Percentiles rank a stretch among this genome's conserved stretches.
These are phyloP conservation scores for Emys orbicularis DNA, from an alignment of 2,797 vertebrate genomes.

Conservation along the genomic window DNA sequence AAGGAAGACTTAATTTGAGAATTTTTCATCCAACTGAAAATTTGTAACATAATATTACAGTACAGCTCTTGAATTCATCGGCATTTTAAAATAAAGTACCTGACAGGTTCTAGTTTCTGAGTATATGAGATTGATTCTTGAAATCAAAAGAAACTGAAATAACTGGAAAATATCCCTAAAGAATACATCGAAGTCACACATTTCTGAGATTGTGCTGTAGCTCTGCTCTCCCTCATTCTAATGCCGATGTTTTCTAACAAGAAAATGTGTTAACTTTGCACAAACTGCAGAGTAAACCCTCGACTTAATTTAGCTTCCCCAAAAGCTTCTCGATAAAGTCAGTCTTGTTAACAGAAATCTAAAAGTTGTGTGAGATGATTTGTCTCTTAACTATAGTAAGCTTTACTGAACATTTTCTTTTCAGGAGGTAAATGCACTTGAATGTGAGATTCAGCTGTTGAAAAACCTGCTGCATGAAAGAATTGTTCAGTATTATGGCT, in stretches of 20 bases:
- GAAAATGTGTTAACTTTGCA: not conserved
- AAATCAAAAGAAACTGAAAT: not conserved
- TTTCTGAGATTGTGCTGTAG: not conserved
- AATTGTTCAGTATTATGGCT: conserved; percentile 99
- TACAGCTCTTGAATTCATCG: not conserved
- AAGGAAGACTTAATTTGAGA: not conserved
- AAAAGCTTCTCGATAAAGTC: not conserved
- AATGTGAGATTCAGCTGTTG: conserved; percentile 98
- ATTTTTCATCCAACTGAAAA: not conserved
- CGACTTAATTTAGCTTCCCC: not conserved
- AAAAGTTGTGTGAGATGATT: not conserved
- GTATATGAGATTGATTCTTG: not conserved
- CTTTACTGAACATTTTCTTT: conserved; percentile 27
- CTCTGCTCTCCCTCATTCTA: not conserved
- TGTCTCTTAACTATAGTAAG: not conserved
- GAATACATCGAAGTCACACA: not conserved
- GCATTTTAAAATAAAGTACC: not conserved
- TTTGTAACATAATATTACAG: not conserved
- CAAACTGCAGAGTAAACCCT: not conserved
- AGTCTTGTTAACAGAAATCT: not conserved
- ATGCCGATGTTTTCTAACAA: not conserved
- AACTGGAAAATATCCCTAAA: not conserved
- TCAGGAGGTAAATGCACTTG: conserved; percentile 97
- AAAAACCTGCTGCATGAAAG: conserved; percentile 97
- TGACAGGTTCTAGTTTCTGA: not conserved